These are phyloP conservation scores for Atherix ibis DNA, from an alignment of 2,888 invertebrate genomes.

Conservation along the genomic window DNA sequence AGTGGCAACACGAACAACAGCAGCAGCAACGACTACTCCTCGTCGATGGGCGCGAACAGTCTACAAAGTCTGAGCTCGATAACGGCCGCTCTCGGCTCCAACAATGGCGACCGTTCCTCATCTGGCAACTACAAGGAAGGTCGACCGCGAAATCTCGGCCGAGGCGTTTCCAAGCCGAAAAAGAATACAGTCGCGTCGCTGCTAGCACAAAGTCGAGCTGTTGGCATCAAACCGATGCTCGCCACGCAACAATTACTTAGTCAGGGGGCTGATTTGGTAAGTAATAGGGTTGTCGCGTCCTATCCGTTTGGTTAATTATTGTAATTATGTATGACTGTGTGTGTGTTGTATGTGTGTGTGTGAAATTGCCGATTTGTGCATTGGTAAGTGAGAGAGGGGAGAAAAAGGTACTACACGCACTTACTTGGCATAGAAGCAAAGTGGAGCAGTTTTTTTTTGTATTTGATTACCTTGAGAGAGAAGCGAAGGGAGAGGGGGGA, in stretches of 20 bases:
- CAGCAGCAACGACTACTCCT: constrained; percentile 15
- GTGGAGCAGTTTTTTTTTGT: background rate
- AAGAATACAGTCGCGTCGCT: constrained; percentile 84
- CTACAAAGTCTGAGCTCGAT: constrained; percentile 32
- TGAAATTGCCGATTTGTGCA: too few species aligned
- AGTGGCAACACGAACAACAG: too few species aligned
- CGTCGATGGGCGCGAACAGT: constrained; percentile 21
- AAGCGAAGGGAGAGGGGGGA: too few species aligned
- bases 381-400: too few species aligned
- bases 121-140: constrained; percentile 44
- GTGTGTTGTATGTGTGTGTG: too few species aligned
- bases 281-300: constrained; percentile 16
- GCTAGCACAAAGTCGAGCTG: constrained; percentile 69
- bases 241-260: constrained; percentile 49
- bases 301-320: background rate
- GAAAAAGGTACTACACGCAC: too few species aligned
- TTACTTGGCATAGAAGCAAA: background rate
- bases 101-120: constrained; percentile 17
- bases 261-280: constrained; percentile 35
- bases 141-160: constrained; percentile 65
- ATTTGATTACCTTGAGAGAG: too few species aligned
- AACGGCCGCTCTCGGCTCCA: constrained; percentile 29
- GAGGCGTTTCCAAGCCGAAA: constrained; percentile 80
- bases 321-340: background rate
- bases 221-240: constrained; percentile 62